Conservation (phyloP, 2,888 invertebrate genomes). For the Sympetrum striolatum region DNA sequence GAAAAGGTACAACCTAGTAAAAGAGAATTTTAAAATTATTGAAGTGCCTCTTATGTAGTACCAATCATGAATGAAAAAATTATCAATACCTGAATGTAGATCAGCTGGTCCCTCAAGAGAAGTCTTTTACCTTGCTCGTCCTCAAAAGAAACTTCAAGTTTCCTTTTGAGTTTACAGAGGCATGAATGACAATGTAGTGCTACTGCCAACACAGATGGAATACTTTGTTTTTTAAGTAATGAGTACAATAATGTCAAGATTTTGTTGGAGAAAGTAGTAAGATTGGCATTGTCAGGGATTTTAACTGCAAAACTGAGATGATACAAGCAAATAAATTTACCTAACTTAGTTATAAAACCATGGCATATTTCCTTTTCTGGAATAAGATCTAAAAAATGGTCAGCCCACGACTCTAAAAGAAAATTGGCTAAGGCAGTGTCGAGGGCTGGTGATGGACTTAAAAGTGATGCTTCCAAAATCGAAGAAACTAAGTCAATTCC, state of each 20-base stretch:
- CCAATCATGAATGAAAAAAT: not conserved
- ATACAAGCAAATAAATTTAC: constrained; percentile 46
- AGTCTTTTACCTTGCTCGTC: constrained; percentile 28
- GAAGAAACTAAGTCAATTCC: constrained; percentile 59
- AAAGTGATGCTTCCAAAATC: constrained; percentile 59
- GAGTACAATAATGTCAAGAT: constrained; percentile 45
- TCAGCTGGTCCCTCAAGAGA: constrained; percentile 23
- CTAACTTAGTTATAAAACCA: constrained; percentile 35
- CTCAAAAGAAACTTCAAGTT: constrained; percentile 17
- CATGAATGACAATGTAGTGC: constrained; percentile 45
- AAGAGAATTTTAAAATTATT: not conserved
- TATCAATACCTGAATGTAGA: not conserved
- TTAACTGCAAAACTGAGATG: not conserved
- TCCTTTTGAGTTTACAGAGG: not conserved
- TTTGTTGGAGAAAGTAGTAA: constrained; percentile 36
- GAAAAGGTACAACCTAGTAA: not conserved
- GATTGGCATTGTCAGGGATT: not conserved
- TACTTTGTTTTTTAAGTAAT: constrained; percentile 42
- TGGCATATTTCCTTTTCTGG: constrained; percentile 8
- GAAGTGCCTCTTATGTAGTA: not conserved
- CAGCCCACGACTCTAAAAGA: constrained; percentile 43
- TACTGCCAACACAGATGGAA: constrained; percentile 37
- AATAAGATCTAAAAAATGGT: constrained; percentile 25
- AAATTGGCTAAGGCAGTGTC: constrained; percentile 27
- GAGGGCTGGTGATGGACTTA: constrained; percentile 5